Percentiles rank a stretch among this genome's conserved stretches.
phyloP scores from a whole-genome alignment of 2,797 vertebrate species.

The Echeneis naucrates region DNA sequence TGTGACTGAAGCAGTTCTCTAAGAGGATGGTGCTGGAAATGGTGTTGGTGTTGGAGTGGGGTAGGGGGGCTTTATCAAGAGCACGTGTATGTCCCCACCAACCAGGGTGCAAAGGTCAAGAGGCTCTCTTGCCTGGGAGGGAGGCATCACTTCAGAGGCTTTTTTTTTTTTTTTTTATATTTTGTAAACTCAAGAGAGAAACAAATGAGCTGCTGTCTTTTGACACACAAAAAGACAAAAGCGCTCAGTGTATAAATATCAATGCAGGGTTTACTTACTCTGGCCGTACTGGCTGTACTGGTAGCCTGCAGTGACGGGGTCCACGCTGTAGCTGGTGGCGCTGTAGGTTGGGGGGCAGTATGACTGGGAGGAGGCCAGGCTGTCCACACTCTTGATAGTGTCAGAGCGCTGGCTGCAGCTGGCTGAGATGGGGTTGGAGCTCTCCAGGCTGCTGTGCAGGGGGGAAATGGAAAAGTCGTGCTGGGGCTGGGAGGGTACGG shows the following conservation, averaged over 20 bases:
- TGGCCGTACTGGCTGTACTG: constrained; percentile 98
- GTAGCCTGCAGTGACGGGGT: constrained; percentile 95
- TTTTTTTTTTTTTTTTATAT: too few species aligned
- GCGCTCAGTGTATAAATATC: neutral
- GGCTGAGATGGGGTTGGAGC: constrained; percentile 93
- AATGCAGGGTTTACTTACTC: constrained; percentile 86
- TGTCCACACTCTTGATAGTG: constrained; percentile 96
- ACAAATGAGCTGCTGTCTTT: neutral
- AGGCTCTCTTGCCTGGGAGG: constrained; percentile 64
- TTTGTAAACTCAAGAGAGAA: constrained; percentile 20
- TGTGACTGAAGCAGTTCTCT: constrained; percentile 91
- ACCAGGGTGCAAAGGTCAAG: constrained; percentile 83
- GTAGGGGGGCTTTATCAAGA: constrained; percentile 92
- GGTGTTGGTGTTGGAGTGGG: constrained; percentile 42
- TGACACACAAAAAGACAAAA: constrained; percentile 10
- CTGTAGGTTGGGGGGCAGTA: constrained; percentile 98
- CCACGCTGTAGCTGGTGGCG: constrained; percentile 97
- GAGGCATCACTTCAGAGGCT: constrained; percentile 70
- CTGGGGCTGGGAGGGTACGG: constrained; percentile 92
- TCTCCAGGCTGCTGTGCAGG: constrained; percentile 93
- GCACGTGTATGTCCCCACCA: constrained; percentile 90
- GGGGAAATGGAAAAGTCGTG: constrained; percentile 98
- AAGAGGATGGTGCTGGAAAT: constrained; percentile 73
- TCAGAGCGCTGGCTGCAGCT: constrained; percentile 98
- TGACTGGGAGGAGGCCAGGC: constrained; percentile 94